Evolutionary conservation across 1,140 invertebrate species (phyloP).

Genomic region (Drosophila neocordata): DNA sequence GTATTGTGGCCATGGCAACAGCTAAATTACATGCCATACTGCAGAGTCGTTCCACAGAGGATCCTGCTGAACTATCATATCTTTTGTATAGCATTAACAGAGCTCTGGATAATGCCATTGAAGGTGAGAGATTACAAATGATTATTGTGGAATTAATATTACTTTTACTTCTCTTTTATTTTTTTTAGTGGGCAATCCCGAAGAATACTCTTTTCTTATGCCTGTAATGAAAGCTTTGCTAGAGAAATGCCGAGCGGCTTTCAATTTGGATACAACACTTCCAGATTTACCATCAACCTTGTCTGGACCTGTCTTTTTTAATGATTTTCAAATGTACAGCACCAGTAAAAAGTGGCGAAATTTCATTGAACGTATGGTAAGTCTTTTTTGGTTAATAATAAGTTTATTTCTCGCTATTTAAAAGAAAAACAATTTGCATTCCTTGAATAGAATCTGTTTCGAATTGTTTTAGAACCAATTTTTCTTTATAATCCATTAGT

Average conservation of each 20-base stretch:
- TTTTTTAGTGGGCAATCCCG: conserved; percentile 83
- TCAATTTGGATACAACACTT: conserved; percentile 84
- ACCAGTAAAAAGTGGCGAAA: conserved; percentile 85
- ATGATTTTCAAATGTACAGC: conserved; percentile 86
- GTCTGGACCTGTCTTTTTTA: conserved; percentile 86
- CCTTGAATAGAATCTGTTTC: no score
- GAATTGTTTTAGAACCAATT: no score
- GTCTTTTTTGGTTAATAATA: no score
- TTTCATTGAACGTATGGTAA: conserved; percentile 86
- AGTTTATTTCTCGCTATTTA: no score
- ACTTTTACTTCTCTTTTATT: no score
- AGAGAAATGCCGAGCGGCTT: conserved; percentile 84
- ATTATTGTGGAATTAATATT: no score
- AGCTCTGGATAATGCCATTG: conserved; percentile 82
- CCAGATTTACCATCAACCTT: conserved; percentile 84
- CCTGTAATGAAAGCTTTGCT: conserved; percentile 87
- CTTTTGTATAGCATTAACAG: conserved; percentile 83
- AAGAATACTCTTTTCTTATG: conserved; percentile 86
- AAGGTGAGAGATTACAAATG: conserved; percentile 79
- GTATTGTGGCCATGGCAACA: conserved; percentile 86
- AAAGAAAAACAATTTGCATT: no score
- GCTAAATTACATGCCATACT: conserved; percentile 86
- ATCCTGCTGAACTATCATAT: conserved; percentile 84
- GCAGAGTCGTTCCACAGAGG: conserved; percentile 84
- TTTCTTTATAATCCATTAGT: no score